These are phyloP conservation scores for Parnassius apollo DNA, from an alignment of 2,888 invertebrate species.

Conservation along the genomic window DNA sequence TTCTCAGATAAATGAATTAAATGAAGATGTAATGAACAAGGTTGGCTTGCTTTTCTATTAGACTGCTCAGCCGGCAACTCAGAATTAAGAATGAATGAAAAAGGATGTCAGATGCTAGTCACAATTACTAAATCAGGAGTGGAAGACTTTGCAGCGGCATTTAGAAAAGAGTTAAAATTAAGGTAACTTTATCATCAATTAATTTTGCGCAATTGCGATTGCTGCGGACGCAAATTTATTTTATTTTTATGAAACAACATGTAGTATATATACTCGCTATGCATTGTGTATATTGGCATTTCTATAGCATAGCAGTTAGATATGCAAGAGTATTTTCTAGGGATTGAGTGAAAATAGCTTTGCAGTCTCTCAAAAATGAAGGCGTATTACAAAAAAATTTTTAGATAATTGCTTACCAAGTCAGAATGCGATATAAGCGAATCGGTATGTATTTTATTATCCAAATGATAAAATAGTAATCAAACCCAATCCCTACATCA, in stretches of 20 bases:
- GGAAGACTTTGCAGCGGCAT: constrained; percentile 96
- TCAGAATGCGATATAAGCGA: constrained; percentile 47
- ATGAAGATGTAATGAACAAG: too few relatives aligned
- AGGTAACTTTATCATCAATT: constrained; percentile 80
- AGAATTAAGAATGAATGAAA: constrained; percentile 83
- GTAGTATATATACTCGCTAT: not conserved
- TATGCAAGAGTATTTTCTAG: constrained; percentile 76
- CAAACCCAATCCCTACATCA: not conserved
- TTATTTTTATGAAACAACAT: constrained; percentile 3
- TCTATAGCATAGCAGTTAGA: constrained; percentile 8
- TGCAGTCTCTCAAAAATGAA: constrained; percentile 93
- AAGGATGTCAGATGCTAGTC: constrained; percentile 97
- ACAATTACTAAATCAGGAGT: constrained; percentile 85
- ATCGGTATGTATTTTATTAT: constrained; percentile 26
- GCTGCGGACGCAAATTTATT: constrained; percentile 27
- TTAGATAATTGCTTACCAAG: constrained; percentile 92
- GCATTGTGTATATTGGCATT: constrained; percentile 16
- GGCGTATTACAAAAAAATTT: constrained; percentile 95
- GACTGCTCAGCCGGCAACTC: constrained; percentile 35
- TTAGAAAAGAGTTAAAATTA: constrained; percentile 94
- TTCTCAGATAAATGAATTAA: constrained; percentile 21
- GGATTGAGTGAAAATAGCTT: constrained; percentile 95
- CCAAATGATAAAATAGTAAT: too few relatives aligned
- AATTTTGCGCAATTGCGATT: constrained; percentile 38
- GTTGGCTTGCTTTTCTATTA: constrained; percentile 49